Evolutionary conservation across 2,888 invertebrate genomes (phyloP).

Genomic region (Pinctada fucata): DNA sequence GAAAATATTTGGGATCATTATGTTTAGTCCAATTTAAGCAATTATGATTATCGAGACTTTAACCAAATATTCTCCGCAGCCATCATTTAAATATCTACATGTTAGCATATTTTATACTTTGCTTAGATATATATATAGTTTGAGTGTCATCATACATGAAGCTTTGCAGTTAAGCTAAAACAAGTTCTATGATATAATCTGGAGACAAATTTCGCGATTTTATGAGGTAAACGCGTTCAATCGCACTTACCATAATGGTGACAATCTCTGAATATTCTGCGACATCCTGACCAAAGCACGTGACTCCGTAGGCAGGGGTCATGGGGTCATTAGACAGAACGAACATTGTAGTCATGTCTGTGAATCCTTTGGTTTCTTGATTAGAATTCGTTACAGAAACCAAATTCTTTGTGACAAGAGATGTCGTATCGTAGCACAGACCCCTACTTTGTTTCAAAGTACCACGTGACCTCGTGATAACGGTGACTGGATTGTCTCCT

Average conservation of each 20-base stretch:
- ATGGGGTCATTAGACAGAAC: slow-evolving; percentile 9
- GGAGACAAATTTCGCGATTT: too few species aligned
- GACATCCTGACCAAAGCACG: slow-evolving; percentile 33
- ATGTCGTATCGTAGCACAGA: slow-evolving; percentile 19
- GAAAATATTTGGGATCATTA: not conserved
- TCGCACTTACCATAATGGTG: slow-evolving; percentile 22
- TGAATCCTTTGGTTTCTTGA: not conserved
- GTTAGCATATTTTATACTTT: too few species aligned
- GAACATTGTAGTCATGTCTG: slow-evolving; percentile 12
- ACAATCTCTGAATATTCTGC: slow-evolving; percentile 24
- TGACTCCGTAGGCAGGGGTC: not conserved
- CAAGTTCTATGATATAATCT: too few species aligned
- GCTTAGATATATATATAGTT: too few species aligned
- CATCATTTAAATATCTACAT: too few species aligned
- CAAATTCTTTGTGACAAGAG: slow-evolving; percentile 1
- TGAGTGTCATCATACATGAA: too few species aligned
- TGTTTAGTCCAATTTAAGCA: too few species aligned
- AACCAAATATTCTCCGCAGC: too few species aligned
- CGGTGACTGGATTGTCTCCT: not conserved
- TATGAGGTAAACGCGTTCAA: too few species aligned
- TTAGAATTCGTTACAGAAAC: not conserved
- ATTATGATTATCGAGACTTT: too few species aligned
- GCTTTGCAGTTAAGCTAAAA: too few species aligned
- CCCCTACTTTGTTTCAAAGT: not conserved
- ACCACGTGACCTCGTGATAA: slow-evolving; percentile 26